These are phyloP conservation scores for Marmota monax DNA, from an alignment of 2,113 vertebrate genomes.

Conservation along the genomic window DNA sequence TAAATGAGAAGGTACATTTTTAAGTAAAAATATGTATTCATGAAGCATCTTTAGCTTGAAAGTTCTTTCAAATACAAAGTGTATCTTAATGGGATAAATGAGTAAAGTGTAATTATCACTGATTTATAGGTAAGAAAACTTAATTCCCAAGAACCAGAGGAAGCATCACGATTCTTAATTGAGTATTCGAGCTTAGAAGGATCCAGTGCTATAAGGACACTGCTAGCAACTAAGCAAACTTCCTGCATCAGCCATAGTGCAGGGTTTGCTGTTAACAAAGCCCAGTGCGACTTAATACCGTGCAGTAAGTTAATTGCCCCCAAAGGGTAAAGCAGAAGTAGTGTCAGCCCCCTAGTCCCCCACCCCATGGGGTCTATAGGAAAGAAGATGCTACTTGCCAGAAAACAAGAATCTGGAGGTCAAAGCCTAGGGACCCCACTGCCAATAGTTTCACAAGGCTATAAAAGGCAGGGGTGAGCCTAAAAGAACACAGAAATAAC, in stretches of 20 bases:
- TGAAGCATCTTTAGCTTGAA: not conserved
- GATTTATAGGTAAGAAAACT: not conserved
- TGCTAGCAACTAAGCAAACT: not conserved
- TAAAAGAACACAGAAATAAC: not conserved
- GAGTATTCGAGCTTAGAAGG: not conserved
- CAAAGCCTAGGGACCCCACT: not conserved
- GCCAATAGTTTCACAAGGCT: not conserved
- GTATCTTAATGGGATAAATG: not conserved
- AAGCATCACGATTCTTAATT: not conserved
- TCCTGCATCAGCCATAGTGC: not conserved
- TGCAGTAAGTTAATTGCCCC: slow-evolving; percentile 9
- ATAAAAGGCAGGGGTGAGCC: too few species aligned
- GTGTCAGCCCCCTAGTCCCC: not conserved
- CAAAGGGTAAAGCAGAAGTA: not conserved
- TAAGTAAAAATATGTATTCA: not conserved
- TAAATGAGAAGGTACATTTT: not conserved
- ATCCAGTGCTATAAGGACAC: not conserved
- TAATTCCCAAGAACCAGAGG: not conserved
- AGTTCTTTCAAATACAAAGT: not conserved
- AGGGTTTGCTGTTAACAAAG: slow-evolving; percentile 24
- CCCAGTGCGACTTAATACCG: slow-evolving; percentile 32
- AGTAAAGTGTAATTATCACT: not conserved
- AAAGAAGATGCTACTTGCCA: not conserved
- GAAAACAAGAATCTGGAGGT: not conserved
- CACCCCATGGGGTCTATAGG: not conserved